phyloP scores from a whole-genome alignment of 2,797 vertebrate genomes.

The Catharus ustulatus region DNA sequence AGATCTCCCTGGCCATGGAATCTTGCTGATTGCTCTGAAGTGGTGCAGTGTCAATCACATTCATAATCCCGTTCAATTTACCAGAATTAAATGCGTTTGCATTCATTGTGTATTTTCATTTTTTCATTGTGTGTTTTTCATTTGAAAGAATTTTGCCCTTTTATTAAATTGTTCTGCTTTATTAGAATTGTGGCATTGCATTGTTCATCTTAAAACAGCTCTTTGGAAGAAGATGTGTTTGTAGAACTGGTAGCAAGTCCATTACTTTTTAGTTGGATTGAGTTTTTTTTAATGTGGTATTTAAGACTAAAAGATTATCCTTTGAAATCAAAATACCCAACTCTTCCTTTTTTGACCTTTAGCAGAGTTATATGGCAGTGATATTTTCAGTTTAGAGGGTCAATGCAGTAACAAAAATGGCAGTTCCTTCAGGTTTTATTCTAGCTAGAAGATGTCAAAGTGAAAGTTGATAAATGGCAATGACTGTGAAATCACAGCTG shows the following conservation, averaged over 20 bases:
- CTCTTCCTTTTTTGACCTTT: slow-evolving; percentile 3
- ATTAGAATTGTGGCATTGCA: background rate
- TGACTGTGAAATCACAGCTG: background rate
- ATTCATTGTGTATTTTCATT: background rate
- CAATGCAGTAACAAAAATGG: background rate
- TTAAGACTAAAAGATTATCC: background rate
- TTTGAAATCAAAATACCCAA: background rate
- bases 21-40: background rate
- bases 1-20: fast-evolving
- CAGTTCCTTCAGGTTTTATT: background rate
- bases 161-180: background rate
- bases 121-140: background rate
- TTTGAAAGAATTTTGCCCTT: background rate
- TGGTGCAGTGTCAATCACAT: background rate
- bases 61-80: fast-evolving
- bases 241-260: background rate
- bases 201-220: background rate
- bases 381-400: slow-evolving; percentile 8
- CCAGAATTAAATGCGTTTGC: background rate
- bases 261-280: background rate
- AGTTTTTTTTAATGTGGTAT: background rate
- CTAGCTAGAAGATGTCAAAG: background rate
- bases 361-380: background rate
- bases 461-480: background rate
- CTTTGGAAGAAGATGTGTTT: background rate